Conservation (phyloP, 64 coral and sea anemone genomes). For the Pocillopora verrucosa region DNA sequence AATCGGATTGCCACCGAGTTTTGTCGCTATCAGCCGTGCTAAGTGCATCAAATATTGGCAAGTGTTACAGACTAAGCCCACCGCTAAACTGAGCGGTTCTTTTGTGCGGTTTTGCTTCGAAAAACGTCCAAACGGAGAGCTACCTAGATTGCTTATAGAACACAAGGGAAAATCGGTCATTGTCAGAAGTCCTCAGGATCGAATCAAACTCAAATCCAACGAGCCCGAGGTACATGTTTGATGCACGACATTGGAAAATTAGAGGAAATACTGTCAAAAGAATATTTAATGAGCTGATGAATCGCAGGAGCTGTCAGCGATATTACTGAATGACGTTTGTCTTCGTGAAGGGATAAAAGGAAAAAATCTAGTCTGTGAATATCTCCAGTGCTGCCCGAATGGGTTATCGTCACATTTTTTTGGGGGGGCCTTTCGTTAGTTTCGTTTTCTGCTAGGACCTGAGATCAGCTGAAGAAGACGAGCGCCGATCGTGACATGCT, state of each 20-base stretch:
- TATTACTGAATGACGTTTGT: background rate
- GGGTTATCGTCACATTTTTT: too few species aligned
- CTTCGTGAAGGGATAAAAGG: too few species aligned
- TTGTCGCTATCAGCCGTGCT: constrained; percentile 78
- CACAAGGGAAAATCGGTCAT: constrained; percentile 91
- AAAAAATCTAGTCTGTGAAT: too few species aligned
- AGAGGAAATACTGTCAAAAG: constrained; percentile 31
- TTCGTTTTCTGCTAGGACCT: too few species aligned
- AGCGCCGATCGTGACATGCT: too few species aligned
- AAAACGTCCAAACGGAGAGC: constrained; percentile 83
- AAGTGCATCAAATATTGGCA: constrained; percentile 98
- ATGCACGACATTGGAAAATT: background rate
- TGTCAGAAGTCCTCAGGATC: constrained; percentile 63
- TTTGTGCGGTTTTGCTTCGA: constrained; percentile 90
- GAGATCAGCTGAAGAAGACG: too few species aligned
- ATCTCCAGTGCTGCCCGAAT: too few species aligned
- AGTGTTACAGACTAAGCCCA: constrained; percentile 73
- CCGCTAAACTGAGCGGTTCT: constrained; percentile 84
- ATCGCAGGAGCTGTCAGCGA: background rate
- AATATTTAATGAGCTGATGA: constrained; percentile 41
- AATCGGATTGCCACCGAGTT: constrained; percentile 66
- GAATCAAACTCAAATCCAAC: constrained; percentile 13
- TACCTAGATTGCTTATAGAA: constrained; percentile 85
- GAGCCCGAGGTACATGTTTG: constrained; percentile 56
- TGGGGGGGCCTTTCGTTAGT: too few species aligned